Conservation (phyloP, 2,113 vertebrate species). For the Fulmarus glacialis region DNA sequence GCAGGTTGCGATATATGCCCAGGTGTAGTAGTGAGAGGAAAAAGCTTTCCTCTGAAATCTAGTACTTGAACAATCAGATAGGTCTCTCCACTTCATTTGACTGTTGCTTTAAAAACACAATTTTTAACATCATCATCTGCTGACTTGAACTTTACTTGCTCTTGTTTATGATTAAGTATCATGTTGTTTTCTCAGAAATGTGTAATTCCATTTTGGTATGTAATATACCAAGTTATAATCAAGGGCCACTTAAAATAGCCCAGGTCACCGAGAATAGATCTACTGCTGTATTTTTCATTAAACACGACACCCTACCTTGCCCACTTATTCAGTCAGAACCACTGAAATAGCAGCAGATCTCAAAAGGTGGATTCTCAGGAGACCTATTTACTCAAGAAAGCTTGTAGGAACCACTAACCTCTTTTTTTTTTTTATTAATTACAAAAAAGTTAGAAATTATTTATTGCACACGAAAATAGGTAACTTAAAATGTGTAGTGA, state of each 20-base stretch:
- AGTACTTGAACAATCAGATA: neutral
- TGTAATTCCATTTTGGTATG: neutral
- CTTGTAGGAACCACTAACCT: neutral
- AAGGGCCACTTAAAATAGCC: neutral
- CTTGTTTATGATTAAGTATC: neutral
- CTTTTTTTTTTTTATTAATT: neutral
- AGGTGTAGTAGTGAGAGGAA: neutral
- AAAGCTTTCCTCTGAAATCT: neutral
- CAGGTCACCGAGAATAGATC: neutral
- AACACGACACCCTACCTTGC: neutral
- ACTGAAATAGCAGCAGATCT: neutral
- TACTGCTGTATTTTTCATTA: neutral
- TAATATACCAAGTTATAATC: neutral
- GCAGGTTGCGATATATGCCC: neutral
- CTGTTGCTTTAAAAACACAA: neutral
- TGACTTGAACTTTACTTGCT: neutral
- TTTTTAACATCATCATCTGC: neutral
- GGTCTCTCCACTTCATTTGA: neutral
- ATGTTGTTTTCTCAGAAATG: neutral
- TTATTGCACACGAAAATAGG: neutral
- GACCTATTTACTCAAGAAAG: slow-evolving; percentile 12
- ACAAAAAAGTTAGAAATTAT: neutral
- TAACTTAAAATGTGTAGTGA: neutral
- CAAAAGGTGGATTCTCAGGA: slow-evolving; percentile 3
- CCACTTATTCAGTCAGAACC: neutral